These are phyloP conservation scores for Polyploca ridens DNA, from an alignment of 2,888 invertebrate genomes.

Conservation along the genomic window DNA sequence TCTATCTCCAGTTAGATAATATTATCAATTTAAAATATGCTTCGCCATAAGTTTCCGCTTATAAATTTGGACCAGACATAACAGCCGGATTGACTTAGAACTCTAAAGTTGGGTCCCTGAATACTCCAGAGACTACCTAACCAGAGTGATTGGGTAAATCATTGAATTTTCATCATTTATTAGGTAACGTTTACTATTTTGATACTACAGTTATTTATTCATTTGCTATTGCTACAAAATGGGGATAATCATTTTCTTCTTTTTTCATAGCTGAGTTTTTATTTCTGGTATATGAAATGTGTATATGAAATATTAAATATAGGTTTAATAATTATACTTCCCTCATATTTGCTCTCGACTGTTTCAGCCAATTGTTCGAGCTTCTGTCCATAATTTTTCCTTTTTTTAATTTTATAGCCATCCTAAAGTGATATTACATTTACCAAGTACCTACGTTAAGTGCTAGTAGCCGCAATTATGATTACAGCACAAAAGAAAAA, in stretches of 20 bases:
- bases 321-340: not conserved
- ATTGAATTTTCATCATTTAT: slow-evolving; percentile 46
- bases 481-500: slow-evolving; percentile 2
- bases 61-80: slow-evolving; percentile 20
- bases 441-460: slow-evolving; percentile 23
- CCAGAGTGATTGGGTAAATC: slow-evolving; percentile 65
- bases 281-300: no score
- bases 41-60: no score
- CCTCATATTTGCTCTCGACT: not conserved
- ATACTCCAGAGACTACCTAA: slow-evolving; percentile 57
- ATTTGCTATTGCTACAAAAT: no score
- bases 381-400: not conserved
- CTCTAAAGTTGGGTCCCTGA: slow-evolving; percentile 59
- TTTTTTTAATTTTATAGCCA: not conserved
- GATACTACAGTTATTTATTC: not conserved
- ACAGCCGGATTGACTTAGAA: slow-evolving; percentile 46
- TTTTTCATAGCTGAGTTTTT: no score
- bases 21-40: no score
- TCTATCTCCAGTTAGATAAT: no score
- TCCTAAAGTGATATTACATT: slow-evolving; percentile 21
- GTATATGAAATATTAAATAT: no score
- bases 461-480: slow-evolving; percentile 23
- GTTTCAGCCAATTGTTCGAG: not conserved
- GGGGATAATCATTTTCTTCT: no score
- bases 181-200: not conserved